Base-by-base conservation (phyloP, 30 jellyfish, hydroid and myxozoan species). In the Aurelia aurita complex sp. Pacific region DNA sequence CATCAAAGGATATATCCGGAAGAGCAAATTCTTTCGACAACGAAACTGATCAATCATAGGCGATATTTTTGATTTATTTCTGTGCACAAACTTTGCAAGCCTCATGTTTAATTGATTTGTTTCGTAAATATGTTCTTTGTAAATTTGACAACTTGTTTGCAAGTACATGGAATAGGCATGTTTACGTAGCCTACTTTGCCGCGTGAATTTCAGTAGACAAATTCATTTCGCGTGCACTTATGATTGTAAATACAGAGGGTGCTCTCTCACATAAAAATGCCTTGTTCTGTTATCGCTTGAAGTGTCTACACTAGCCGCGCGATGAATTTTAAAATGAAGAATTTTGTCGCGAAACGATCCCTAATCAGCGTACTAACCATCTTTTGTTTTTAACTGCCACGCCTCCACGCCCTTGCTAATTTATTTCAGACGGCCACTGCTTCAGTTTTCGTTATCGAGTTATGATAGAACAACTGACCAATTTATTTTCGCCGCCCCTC, bases 221-320 rank as follows among this genome's bases (percentile, higher is more conserved):
- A 61, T 61, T 61, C 32, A 17, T 61, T 61, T 61, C 36, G 70
- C 70, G 13, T 17, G 11, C 36, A 61, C 36, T n/a, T 11, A 61
- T 61, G 4, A 61, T n/a, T 17, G 36, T 23, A 61, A 61, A 61
- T 23, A 61, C 70, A 61, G 70, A 61, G 70, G 70, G 70, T 61
- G 3, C 13, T 23, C 36, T 61, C 70, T 17, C 70, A 61, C 57
- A 46, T 46, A 46, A 46, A 46, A 46, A 46, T 46, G 57, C 15
- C 57, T 46, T 46, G 57, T 46, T 46, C 8, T 46, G 57, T 46
- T 46, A 46, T 46, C 57, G 8, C 57, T 9, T 9, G 14, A 46
- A 46, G 57, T 46, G 57, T 9, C 57, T 6, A 46, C 6, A 46
- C 57, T 46, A 13, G 14, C 57, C 57, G 57, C 57, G 12, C 57